Evolutionary conservation across 2,797 vertebrate genomes (phyloP), one percentile per base, ranked within the genome.

Genomic region (Tragopan temminckii): DNA sequence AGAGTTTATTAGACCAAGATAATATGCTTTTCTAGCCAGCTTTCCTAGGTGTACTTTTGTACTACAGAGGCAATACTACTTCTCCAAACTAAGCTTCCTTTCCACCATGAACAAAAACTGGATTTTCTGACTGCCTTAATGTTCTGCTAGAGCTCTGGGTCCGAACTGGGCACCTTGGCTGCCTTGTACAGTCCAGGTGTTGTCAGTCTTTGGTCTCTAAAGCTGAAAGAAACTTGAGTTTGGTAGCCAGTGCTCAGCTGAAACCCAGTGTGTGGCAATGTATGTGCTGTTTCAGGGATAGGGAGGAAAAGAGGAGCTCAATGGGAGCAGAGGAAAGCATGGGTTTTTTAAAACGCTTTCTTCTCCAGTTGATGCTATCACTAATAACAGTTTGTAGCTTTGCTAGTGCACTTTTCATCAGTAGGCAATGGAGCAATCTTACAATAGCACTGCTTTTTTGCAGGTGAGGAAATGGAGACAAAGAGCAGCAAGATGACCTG

Each of bases 201-300:
- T 4, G 0, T 17, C 35, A 48, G 29, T 8, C 52, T 36, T 15
- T 3, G 33, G 10, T 3, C 19, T 42, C 8, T 2, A 36, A 11
- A 45, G 7, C 9, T 29, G 33, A 18, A 14, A 69, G 7, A n/a
- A 46, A 6, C 8, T 3, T 2, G 11, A 7, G 13, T 9, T 16
- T 2, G 31, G 42, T 1, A 25, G 8, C 33, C 66, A 13, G 16
- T 3, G 5, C 23, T 4, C 21, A 9, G 9, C 2, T 9, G 31
- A 11, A 3, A 24, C 24, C 11, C 20, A 3, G 19, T 2, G 6
- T 6, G 13, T 2, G 13, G 14, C 35, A 4, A 36, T 1, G 33
- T 14, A 1, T 0, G 13, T 5, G 7, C 6, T 3, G 5, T 6
- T 25, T 7, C n/a, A 7, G 25, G 4, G 25, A 5, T 0, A 1